phyloP scores from a whole-genome alignment of 2,113 vertebrate species.

The Gymnorhina tibicen region DNA sequence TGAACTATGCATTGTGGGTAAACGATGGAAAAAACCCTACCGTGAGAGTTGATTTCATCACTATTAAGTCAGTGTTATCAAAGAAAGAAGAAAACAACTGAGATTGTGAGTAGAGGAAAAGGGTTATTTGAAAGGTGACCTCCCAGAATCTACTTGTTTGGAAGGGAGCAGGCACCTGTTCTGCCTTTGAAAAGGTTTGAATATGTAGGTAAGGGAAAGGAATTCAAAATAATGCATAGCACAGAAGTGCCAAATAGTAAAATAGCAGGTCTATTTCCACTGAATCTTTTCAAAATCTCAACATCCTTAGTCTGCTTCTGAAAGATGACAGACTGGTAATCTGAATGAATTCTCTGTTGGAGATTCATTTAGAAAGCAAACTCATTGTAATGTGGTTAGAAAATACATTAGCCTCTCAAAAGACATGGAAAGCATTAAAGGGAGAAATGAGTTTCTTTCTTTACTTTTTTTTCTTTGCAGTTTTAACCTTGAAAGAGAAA shows the following conservation, averaged over 20 bases:
- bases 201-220: background rate
- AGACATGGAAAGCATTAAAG: background rate
- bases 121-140: background rate
- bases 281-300: background rate
- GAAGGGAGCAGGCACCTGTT: background rate
- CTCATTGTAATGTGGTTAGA: background rate
- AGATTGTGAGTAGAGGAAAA: rapidly evolving
- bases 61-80: background rate
- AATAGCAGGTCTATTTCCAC: background rate
- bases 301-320: background rate
- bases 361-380: background rate
- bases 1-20: background rate
- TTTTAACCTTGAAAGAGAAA: background rate
- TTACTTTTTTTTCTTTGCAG: background rate
- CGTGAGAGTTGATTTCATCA: background rate
- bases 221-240: background rate
- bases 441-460: background rate
- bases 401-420: background rate
- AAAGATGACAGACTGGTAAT: background rate
- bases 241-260: background rate
- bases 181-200: background rate
- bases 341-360: background rate
- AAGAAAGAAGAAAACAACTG: background rate
- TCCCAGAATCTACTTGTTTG: background rate
- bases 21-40: background rate